Percentiles rank a stretch among this genome's conserved stretches.
Conservation (phyloP, 2,888 invertebrate genomes). For the Polyommatus icarus region DNA sequence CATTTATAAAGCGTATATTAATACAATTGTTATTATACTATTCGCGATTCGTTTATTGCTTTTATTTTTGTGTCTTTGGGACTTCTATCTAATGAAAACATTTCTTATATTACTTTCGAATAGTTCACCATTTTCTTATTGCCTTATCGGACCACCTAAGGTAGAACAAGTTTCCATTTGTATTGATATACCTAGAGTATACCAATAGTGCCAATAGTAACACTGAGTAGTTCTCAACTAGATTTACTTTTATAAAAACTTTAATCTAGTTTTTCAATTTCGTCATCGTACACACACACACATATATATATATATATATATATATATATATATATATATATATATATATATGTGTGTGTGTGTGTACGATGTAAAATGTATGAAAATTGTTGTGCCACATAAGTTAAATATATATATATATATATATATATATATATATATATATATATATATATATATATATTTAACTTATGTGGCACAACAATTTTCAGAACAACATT, state of each 20-base stretch:
- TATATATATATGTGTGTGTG: no score
- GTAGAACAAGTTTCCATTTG: not conserved
- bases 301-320: no score
- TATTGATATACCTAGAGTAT: not conserved
- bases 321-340: no score
- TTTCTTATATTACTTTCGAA: not conserved
- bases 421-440: no score
- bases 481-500: no score
- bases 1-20: constrained; percentile 1
- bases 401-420: no score
- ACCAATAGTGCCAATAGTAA: not conserved
- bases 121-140: not conserved
- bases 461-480: not conserved
- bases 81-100: not conserved
- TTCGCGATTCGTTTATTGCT: not conserved
- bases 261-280: not conserved
- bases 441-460: no score
- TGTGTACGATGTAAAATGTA: no score
- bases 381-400: no score
- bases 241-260: constrained; percentile 11
- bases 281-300: not conserved
- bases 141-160: not conserved
- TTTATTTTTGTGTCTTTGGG: not conserved
- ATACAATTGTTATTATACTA: not conserved
- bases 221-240: not conserved